Conservation (phyloP, 2,113 vertebrate genomes). For the Sus scrofa region DNA sequence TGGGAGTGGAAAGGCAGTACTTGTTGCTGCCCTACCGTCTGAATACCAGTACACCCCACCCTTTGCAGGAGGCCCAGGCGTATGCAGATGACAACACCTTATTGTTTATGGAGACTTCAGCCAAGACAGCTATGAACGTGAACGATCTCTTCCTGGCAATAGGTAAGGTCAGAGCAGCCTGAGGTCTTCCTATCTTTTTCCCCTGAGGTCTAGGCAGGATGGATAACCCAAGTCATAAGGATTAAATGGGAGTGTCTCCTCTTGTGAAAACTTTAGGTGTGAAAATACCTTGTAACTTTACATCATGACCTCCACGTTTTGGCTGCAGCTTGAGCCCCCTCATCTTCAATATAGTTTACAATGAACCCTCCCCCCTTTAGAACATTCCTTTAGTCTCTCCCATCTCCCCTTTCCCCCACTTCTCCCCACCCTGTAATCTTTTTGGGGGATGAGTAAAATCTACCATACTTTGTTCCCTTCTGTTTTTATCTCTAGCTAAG, state of each 20-base stretch:
- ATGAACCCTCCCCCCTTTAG: not conserved
- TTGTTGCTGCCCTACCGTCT: not conserved
- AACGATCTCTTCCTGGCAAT: constrained; percentile 92
- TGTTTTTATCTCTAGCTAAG: constrained; percentile 88
- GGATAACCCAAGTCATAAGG: not conserved
- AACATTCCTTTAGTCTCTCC: constrained; percentile 32
- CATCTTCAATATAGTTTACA: not conserved
- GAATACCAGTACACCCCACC: not conserved
- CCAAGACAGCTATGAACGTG: constrained; percentile 92
- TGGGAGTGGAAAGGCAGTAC: constrained; percentile 3
- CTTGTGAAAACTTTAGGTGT: not conserved
- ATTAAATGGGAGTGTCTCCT: not conserved
- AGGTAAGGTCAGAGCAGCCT: constrained; percentile 83
- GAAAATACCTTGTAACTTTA: constrained; percentile 26
- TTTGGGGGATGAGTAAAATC: constrained; percentile 45
- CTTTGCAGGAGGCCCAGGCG: constrained; percentile 89
- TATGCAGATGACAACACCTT: constrained; percentile 92
- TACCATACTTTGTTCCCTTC: constrained; percentile 63
- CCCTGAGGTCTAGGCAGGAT: not conserved
- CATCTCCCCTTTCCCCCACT: not conserved
- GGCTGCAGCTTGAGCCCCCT: not conserved
- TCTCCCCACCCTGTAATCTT: not conserved
- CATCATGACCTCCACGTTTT: not conserved
- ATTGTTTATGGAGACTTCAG: constrained; percentile 92
- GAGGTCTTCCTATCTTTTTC: constrained; percentile 1